phyloP scores from a whole-genome alignment of 2,113 vertebrate species.

The Parotia lawesii region DNA sequence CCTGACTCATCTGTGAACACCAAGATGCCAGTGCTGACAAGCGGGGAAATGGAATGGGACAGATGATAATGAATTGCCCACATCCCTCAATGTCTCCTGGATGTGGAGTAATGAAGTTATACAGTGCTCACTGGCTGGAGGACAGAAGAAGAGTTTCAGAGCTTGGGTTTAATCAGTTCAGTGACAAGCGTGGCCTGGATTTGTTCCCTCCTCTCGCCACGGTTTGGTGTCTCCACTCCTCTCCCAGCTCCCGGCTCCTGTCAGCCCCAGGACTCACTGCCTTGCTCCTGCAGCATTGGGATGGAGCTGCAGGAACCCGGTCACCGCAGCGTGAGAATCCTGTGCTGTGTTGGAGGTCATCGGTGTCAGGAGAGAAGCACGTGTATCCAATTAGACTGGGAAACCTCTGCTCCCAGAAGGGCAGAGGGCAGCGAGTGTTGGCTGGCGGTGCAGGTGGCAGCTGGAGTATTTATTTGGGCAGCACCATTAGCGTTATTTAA shows the following conservation, averaged over 20 bases:
- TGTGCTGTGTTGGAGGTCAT: not conserved
- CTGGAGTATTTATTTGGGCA: not conserved
- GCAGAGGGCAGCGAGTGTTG: not conserved
- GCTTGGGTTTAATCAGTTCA: not conserved
- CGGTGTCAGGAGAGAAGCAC: not conserved
- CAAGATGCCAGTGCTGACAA: not conserved
- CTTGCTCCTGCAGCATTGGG: fast-evolving
- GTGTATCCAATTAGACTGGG: not conserved
- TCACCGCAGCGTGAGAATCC: not conserved
- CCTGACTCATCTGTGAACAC: not conserved
- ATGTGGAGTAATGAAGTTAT: not conserved
- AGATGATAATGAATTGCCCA: slow-evolving; percentile 34
- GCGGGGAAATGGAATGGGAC: slow-evolving; percentile 5
- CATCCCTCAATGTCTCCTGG: not conserved
- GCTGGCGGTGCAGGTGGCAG: not conserved
- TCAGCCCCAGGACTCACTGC: not conserved
- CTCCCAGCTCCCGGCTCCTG: not conserved
- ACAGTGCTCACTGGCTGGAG: not conserved
- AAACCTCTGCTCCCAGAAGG: not conserved
- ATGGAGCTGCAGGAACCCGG: not conserved
- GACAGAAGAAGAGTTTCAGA: not conserved
- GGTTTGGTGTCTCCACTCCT: not conserved
- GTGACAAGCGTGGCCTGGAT: not conserved
- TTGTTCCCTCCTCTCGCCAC: not conserved
- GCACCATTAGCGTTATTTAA: not conserved